Conservation (phyloP, 1,140 invertebrate species). For the Dinoponera quadriceps region DNA sequence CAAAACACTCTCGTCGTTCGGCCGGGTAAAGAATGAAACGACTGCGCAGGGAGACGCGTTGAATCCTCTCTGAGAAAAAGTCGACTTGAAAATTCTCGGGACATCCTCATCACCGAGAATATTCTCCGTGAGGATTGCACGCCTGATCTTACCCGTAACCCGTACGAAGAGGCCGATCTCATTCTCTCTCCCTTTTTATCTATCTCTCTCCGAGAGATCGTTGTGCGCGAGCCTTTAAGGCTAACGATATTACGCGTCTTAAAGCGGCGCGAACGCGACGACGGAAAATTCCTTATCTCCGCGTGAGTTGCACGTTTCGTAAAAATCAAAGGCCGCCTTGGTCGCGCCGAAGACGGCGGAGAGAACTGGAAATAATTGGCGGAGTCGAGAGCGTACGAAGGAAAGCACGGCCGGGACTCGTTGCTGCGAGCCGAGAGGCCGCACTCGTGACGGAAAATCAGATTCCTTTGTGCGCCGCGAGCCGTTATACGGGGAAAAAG, state of each 20-base stretch:
- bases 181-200: no score
- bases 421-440: background rate
- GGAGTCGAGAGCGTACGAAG: conserved; percentile 14
- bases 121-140: no score
- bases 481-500: background rate
- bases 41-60: no score
- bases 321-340: conserved; percentile 76
- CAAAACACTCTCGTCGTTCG: conserved; percentile 9
- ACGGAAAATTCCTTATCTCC: conserved; percentile 81
- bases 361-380: conserved; percentile 43
- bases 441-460: conserved; percentile 23
- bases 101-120: no score
- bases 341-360: conserved; percentile 38
- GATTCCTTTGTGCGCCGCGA: conserved; percentile 32
- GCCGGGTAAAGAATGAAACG: no score
- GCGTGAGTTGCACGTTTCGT: conserved; percentile 61
- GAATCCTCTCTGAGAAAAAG: no score
- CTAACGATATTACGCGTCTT: conserved; percentile 64
- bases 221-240: background rate
- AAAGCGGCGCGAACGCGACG: conserved; percentile 57
- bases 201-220: background rate
- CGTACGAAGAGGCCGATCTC: no score
- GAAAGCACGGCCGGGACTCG: background rate
- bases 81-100: no score
- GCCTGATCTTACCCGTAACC: no score